Conservation (phyloP, 1,140 invertebrate genomes). For the Telenomus remus region DNA sequence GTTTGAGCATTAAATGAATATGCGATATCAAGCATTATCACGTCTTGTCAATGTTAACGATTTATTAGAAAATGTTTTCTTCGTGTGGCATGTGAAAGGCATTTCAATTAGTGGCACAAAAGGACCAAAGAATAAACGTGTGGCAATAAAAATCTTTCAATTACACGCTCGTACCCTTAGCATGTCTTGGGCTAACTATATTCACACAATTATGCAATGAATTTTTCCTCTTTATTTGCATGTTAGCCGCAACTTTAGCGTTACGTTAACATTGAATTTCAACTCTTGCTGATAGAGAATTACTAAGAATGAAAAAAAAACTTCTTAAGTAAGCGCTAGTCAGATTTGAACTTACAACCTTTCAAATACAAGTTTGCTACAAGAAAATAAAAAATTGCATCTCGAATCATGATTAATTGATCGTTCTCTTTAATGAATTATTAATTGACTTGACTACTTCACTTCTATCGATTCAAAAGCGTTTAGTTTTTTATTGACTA, state of each 20-base stretch:
- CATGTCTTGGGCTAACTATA: constrained; percentile 40
- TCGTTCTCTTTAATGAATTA: no score
- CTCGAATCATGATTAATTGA: no score
- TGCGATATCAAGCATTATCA: constrained; percentile 6
- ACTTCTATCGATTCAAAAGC: no score
- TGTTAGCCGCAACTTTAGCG: background rate
- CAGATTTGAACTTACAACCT: no score
- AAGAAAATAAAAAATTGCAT: no score
- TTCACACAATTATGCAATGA: constrained; percentile 44
- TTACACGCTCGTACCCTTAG: constrained; percentile 64
- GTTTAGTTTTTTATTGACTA: no score
- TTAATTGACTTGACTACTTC: no score
- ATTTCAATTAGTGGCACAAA: constrained; percentile 59
- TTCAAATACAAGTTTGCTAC: no score
- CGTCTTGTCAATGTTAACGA: constrained; percentile 50
- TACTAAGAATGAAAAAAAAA: no score
- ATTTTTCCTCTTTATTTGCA: constrained; percentile 19
- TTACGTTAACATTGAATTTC: background rate
- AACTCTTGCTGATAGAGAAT: no score
- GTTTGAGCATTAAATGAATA: no score
- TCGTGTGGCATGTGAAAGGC: constrained; percentile 52
- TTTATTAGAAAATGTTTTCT: constrained; percentile 29
- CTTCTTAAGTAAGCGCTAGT: no score
- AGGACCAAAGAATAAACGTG: constrained; percentile 59
- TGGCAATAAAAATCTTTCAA: constrained; percentile 75